Base-by-base conservation (phyloP, 2,888 invertebrate genomes). In the Sceliomorpha sp. region DNA sequence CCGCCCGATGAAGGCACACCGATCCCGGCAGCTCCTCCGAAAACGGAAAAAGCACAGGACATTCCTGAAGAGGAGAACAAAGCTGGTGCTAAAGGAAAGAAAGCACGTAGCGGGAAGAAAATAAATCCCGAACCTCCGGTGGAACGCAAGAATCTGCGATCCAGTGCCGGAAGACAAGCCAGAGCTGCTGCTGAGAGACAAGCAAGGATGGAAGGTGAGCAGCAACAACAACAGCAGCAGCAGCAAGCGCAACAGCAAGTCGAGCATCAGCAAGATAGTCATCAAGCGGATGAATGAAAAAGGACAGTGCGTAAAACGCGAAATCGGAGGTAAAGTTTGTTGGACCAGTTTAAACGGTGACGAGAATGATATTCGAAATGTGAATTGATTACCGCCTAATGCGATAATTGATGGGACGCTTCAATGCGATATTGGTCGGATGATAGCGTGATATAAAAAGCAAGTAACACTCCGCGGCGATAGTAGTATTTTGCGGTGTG, bases 111-210 rank as follows among this genome's bases (percentile, higher is more conserved):
- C 3, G 90, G 90, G 6, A 91, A 91, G 20, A 88, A 89, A 42
- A 37, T 76, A 15, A 88, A 85, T n/a, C 87, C 90, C 32, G 91
- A 91, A 73, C 91, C 91, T 6, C 90, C 91, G 4, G 89, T 90
- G 1, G 91, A 92, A 75, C 89, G 91, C 66, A 92, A 92, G 75
- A 91, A 91, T 81, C 83, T 92, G 63, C 89, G 92, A 24, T 95
- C 95, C 2, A 95, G 95, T 87, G 93, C 95, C 26, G 94, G 94
- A 26, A 89, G 94, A 64, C 93, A 93, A 62, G 92, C 92, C 3
- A 89, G 90, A 45, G 89, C 90, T 1, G 90, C 90, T 29, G 90
- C 90, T 26, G 88, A 88, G 53, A 72, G 88, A 15, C 88, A 88
- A 55, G 88, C 87, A 6, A 79, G 86, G 27, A 80, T 84, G 78